Conservation (phyloP, 2,888 invertebrate species). For the Achlya flavicornis region DNA sequence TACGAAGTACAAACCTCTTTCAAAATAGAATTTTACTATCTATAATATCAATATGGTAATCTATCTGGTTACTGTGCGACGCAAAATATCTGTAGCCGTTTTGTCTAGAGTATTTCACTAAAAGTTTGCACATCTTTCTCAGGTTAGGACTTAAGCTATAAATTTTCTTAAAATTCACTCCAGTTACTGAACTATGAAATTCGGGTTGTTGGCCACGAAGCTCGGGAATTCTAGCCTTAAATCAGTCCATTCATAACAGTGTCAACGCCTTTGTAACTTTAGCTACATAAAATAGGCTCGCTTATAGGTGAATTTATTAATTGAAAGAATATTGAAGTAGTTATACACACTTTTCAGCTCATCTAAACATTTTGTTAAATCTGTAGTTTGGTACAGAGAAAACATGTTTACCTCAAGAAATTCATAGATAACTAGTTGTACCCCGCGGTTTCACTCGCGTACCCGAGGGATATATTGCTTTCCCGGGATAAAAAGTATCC, state of each 20-base stretch:
- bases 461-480: too few relatives aligned
- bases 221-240: neutral
- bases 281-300: neutral
- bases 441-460: too few relatives aligned
- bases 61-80: neutral
- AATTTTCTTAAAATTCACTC: conserved; percentile 8
- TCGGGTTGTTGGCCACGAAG: conserved; percentile 2
- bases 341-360: neutral
- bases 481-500: too few relatives aligned
- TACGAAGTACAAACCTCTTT: neutral
- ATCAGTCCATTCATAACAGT: conserved; percentile 4
- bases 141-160: conserved; percentile 4
- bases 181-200: conserved; percentile 6
- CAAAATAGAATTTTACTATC: neutral
- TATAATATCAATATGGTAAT: neutral
- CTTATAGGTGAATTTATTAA: too few relatives aligned
- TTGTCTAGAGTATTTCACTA: neutral
- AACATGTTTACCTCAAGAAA: too few relatives aligned
- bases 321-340: too few relatives aligned
- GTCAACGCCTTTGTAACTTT: neutral
- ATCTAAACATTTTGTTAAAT: neutral
- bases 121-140: neutral
- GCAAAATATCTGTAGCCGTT: neutral
- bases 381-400: too few relatives aligned
- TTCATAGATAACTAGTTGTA: too few relatives aligned